phyloP scores from a whole-genome alignment of 2,888 invertebrate species.

The Pyrrhia umbra region DNA sequence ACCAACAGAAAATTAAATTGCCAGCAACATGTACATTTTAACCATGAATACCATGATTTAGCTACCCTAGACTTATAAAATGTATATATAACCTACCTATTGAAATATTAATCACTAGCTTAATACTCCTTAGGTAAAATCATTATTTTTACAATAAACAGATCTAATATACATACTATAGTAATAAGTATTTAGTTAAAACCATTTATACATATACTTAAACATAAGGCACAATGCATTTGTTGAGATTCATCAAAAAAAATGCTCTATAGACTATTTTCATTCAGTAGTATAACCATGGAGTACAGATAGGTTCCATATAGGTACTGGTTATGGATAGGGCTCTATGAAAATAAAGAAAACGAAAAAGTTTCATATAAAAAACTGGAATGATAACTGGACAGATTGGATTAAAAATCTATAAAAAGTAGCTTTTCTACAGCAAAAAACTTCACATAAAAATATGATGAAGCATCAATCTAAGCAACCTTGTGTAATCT shows the following conservation, averaged over 20 bases:
- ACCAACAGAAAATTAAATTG: background rate
- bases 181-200: background rate
- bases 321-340: too few species aligned
- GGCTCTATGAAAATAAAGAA: background rate
- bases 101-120: background rate
- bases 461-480: constrained; percentile 2
- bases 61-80: background rate
- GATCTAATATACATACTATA: constrained; percentile 10
- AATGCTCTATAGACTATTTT: too few species aligned
- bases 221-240: constrained; percentile 28
- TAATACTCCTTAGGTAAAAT: background rate
- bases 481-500: constrained; percentile 43
- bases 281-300: too few species aligned
- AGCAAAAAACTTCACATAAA: background rate
- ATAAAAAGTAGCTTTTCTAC: constrained; percentile 29
- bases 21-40: too few species aligned
- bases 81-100: background rate
- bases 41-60: too few species aligned
- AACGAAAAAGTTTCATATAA: constrained; percentile 4
- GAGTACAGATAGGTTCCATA: too few species aligned
- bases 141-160: constrained; percentile 1
- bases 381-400: constrained; percentile 32
- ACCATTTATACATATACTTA: background rate
- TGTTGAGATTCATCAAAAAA: constrained; percentile 31
- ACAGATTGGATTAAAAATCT: constrained; percentile 11